Conservation (phyloP, 2,888 invertebrate genomes). For the Ornithoptera priamus region DNA sequence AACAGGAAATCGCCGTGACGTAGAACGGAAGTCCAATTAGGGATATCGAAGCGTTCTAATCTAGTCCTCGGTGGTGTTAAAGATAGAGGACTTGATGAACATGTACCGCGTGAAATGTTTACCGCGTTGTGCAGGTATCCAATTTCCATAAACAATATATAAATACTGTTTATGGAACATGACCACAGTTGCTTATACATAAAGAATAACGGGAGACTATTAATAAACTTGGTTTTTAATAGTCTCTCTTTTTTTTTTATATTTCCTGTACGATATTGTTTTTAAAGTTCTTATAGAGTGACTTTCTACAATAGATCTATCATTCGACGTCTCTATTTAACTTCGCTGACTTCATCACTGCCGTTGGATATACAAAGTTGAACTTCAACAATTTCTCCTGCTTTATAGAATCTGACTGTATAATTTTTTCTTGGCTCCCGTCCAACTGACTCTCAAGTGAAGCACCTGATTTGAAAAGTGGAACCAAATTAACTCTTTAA, state of each 20-base stretch:
- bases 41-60: not conserved
- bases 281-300: not conserved
- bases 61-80: not conserved
- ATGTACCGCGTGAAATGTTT: not conserved
- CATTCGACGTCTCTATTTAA: constrained; percentile 12
- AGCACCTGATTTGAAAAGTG: constrained; percentile 26
- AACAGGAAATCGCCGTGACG: constrained; percentile 1
- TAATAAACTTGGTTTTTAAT: not conserved
- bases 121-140: not conserved
- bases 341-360: constrained; percentile 13
- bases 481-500: constrained; percentile 26
- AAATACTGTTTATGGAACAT: too few relatives aligned
- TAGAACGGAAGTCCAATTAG: not conserved
- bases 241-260: not conserved
- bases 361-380: constrained; percentile 15
- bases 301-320: not conserved
- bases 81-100: not conserved
- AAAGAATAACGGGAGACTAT: too few relatives aligned
- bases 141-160: too few relatives aligned
- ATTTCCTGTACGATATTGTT: not conserved
- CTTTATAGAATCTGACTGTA: constrained; percentile 25
- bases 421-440: constrained; percentile 28
- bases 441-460: constrained; percentile 24
- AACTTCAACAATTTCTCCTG: constrained; percentile 25
- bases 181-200: too few relatives aligned